Base-by-base conservation (phyloP, 1,140 invertebrate species). In the Helicoverpa zea region DNA sequence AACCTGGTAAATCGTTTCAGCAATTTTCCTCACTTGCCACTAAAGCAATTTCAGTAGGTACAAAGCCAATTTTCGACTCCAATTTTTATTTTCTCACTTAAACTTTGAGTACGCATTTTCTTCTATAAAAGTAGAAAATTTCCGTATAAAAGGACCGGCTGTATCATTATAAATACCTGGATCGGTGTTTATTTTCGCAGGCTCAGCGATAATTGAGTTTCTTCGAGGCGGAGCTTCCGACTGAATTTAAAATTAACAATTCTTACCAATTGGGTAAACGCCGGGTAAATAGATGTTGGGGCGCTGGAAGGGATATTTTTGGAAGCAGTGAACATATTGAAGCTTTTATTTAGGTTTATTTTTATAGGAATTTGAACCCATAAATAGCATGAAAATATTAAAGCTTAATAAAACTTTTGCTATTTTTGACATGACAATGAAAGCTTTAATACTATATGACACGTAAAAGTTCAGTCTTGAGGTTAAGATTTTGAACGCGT, bases 151-250 rank as follows among this genome's bases (percentile, higher is more conserved):
- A 72, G 52, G 35, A 18, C 68, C 2, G 35, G 4, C 14, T 23
- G 49, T 72, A 54, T 59, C 72, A 47, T 59, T 47, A 59, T 59
- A 59, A 74, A 59, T 59, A 74, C 64, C 54, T 51, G 66, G 83
- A 83, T 84, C 73, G 76, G 81, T 87, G 84, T 86, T 84, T 84
- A 83, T 86, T 87, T 84, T 88, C 85, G 83, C 82, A 74, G 82
- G 84, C 77, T 82, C 84, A 81, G 80, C 84, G 75, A 80, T 90
- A 90, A 91, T 91, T 88, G 86, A 90, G 86, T 90, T 89, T 88
- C 81, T 74, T 79, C 77, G 81, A 85, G 79, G 73, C 52, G 75
- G 43, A 54, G 82, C 76, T 72, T 83, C 49, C 82, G 72, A 72
- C 56, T 49, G 72, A 76, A 84, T 87, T 86, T 87, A 83, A 89